phyloP scores from a whole-genome alignment of 2,113 vertebrate genomes.

The Menura novaehollandiae region DNA sequence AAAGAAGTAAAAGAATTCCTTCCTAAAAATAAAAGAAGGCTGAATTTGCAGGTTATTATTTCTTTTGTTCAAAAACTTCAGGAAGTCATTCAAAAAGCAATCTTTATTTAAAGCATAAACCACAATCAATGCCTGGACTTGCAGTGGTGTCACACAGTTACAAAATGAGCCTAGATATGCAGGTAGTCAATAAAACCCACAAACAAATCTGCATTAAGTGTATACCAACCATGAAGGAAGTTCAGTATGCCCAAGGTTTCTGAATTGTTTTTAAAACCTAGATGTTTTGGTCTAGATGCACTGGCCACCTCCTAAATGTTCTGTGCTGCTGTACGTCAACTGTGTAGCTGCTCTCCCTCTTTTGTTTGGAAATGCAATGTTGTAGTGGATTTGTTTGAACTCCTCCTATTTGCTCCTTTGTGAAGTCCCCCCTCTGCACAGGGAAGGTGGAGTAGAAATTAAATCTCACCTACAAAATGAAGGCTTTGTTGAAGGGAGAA shows the following conservation, averaged over 20 bases:
- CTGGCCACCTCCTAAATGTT: neutral
- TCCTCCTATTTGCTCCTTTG: neutral
- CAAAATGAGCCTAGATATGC: neutral
- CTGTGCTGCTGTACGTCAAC: neutral
- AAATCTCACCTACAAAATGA: neutral
- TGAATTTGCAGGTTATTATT: neutral
- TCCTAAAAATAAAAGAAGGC: neutral
- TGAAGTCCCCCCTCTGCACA: neutral
- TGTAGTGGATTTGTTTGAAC: rapidly evolving
- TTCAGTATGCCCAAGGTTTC: neutral
- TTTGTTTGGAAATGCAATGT: neutral
- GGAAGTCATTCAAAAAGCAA: neutral
- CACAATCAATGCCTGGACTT: neutral
- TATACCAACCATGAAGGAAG: neutral
- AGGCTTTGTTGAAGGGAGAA: neutral
- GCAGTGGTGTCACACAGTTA: neutral
- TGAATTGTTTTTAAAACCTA: neutral
- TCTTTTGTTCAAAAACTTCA: neutral
- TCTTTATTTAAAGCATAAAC: neutral
- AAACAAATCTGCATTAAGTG: neutral
- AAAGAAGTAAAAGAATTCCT: neutral
- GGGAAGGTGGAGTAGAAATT: neutral
- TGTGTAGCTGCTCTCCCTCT: neutral
- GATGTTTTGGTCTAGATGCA: neutral
- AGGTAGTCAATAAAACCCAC: neutral